Conservation (phyloP, 1,140 invertebrate species). For the Drosophila murphyi region DNA sequence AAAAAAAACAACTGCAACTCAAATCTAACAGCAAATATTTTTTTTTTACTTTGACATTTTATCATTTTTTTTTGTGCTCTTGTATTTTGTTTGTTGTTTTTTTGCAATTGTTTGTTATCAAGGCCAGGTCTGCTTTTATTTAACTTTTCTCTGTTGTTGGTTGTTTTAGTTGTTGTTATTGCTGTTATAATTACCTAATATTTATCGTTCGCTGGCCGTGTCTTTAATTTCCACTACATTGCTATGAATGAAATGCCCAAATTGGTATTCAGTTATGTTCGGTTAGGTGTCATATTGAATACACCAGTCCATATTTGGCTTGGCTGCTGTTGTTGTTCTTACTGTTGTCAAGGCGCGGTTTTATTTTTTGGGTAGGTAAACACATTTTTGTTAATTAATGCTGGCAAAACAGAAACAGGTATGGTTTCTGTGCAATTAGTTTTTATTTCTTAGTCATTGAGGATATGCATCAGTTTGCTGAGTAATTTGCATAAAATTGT, state of each 20-base stretch:
- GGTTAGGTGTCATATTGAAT: slow-evolving; percentile 39
- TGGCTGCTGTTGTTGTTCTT: background rate
- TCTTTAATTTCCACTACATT: slow-evolving; percentile 42
- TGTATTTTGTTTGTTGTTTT: slow-evolving; percentile 8
- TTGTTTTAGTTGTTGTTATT: slow-evolving; percentile 33
- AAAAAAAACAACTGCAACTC: background rate
- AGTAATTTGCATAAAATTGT: slow-evolving; percentile 71
- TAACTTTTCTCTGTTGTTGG: slow-evolving; percentile 12
- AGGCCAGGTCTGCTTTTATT: slow-evolving; percentile 22
- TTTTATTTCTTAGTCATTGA: slow-evolving; percentile 42
- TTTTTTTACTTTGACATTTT: slow-evolving; percentile 56
- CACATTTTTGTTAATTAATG: slow-evolving; percentile 63
- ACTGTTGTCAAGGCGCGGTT: slow-evolving; percentile 49
- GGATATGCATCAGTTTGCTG: slow-evolving; percentile 63
- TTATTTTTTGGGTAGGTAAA: slow-evolving; percentile 11
- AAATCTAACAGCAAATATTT: slow-evolving; percentile 47
- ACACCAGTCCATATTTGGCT: background rate
- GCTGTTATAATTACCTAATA: slow-evolving; percentile 66
- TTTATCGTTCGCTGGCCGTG: slow-evolving; percentile 56
- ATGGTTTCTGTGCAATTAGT: slow-evolving; percentile 62
- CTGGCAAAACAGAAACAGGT: slow-evolving; percentile 21
- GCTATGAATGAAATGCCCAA: background rate
- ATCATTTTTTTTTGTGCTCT: slow-evolving; percentile 16
- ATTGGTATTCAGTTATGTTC: background rate
- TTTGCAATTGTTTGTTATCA: slow-evolving; percentile 36